Evolutionary conservation across 1,140 invertebrate species (phyloP), one percentile per base, ranked within the genome.

Genomic region (Melipona quadrifasciata): DNA sequence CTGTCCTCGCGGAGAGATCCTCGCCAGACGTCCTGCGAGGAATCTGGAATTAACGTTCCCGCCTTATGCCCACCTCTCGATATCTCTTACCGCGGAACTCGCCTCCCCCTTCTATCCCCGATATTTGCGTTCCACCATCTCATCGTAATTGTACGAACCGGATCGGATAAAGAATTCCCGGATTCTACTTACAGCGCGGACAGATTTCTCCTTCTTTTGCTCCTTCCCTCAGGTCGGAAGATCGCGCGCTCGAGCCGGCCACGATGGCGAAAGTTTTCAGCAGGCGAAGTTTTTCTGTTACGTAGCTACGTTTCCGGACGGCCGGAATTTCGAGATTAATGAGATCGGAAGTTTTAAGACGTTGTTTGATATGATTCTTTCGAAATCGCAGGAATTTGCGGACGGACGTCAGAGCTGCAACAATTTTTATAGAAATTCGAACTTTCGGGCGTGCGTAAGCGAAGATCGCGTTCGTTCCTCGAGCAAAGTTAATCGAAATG

Each of bases 71-170:
- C 82, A 47, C 61, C 53, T 31, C 58, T 79, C 76, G 75, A 71
- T 77, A 65, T 84, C 82, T 72, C 67, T 84, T 79, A 84, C 82
- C 75, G 39, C 65, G 39, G 67, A 79, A 79, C 82, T 61, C 34
- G 19, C 55, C 39, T 47, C 39, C 8, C 39, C 39, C 8, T n/a
- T n/a, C n/a, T n/a, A n/a, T n/a, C 6, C 39, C 67, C 57, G 82
- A 79, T 84, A 84, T 84, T 84, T 83, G 82, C 82, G 82, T 83
- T 79, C 82, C 82, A 61, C 82, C 75, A 83, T 83, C n/a, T 83
- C 53, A 34, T 51, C 75, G 82, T 83, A 83, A 83, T 83, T 83
- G 82, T 61, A 79, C 74, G 67, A 71, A 83, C 79, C 71, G 65
- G 67, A 83, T 83, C 75, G 82, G 82, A 83, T 83, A 79, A 83